Conservation (phyloP, 2,888 invertebrate species). For the Leptinotarsa juncta region DNA sequence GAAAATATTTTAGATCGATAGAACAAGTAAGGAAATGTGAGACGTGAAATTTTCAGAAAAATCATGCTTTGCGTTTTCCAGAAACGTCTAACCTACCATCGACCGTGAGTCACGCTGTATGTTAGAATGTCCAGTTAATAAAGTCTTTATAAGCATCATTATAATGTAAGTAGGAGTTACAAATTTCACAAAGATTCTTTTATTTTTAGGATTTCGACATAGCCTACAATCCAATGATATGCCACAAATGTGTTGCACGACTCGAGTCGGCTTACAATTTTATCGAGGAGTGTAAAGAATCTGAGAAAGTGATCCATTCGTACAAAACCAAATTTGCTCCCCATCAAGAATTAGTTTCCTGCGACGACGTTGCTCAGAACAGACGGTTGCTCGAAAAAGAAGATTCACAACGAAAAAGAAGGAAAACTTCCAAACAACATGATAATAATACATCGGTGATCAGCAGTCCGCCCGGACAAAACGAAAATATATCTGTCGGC, state of each 20-base stretch:
- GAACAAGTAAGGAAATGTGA: no score
- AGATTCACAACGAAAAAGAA: not conserved
- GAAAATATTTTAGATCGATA: no score
- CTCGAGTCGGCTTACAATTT: constrained; percentile 27
- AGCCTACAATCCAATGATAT: constrained; percentile 27
- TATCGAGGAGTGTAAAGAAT: constrained; percentile 6
- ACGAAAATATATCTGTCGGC: not conserved
- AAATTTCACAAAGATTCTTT: not conserved
- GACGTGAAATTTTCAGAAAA: no score
- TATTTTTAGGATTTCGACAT: constrained; percentile 22
- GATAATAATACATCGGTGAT: not conserved
- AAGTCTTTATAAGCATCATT: not conserved
- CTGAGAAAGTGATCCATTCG: constrained; percentile 16
- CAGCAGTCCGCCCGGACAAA: not conserved
- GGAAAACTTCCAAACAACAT: not conserved
- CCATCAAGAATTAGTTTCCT: constrained; percentile 12
- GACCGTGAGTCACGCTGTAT: not conserved
- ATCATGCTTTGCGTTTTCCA: no score
- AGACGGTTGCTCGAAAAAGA: not conserved
- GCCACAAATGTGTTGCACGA: constrained; percentile 14
- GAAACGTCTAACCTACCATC: no score
- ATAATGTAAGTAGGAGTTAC: no score
- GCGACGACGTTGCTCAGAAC: constrained; percentile 20
- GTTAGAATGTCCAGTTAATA: not conserved
- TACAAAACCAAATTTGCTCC: constrained; percentile 20